Conservation (phyloP, 2,888 invertebrate species). For the Volucella bombylans region DNA sequence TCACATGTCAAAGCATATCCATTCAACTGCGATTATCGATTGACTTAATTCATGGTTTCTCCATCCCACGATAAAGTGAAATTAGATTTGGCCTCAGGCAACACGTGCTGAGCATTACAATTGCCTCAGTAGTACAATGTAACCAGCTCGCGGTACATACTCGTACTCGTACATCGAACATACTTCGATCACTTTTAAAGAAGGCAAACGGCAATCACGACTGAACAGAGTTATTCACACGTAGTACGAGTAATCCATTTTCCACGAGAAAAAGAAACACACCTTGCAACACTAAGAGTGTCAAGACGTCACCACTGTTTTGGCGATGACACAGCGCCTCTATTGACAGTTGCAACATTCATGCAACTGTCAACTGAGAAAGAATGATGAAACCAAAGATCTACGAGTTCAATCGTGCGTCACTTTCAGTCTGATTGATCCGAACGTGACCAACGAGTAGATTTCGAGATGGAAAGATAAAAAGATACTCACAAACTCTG, state of each 20-base stretch:
- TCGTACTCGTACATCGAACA: no score
- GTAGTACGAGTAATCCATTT: conserved; percentile 40
- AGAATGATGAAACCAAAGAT: conserved; percentile 44
- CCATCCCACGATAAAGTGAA: conserved; percentile 48
- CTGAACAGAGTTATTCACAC: conserved; percentile 14
- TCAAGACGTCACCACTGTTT: conserved; percentile 25
- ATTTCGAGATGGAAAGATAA: no score
- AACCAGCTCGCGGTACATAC: no score
- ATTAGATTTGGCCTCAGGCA: conserved; percentile 50
- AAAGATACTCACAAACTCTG: no score
- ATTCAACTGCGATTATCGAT: conserved; percentile 13
- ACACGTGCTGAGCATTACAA: conserved; percentile 56
- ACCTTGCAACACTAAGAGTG: conserved; percentile 19
- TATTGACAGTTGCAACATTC: conserved; percentile 26
- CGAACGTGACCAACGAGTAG: neutral
- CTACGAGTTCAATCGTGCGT: conserved; percentile 23
- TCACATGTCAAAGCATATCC: conserved; percentile 9
- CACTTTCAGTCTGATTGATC: conserved; percentile 2
- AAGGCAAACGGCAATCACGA: conserved; percentile 1
- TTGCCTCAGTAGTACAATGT: no score
- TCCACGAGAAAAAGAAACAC: conserved; percentile 1
- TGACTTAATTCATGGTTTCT: conserved; percentile 62
- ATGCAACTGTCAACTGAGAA: conserved; percentile 4
- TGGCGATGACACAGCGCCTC: conserved; percentile 50
- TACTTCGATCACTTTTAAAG: neutral